Base-by-base conservation (phyloP, 2,888 invertebrate species). In the Nomada goodeniana region DNA sequence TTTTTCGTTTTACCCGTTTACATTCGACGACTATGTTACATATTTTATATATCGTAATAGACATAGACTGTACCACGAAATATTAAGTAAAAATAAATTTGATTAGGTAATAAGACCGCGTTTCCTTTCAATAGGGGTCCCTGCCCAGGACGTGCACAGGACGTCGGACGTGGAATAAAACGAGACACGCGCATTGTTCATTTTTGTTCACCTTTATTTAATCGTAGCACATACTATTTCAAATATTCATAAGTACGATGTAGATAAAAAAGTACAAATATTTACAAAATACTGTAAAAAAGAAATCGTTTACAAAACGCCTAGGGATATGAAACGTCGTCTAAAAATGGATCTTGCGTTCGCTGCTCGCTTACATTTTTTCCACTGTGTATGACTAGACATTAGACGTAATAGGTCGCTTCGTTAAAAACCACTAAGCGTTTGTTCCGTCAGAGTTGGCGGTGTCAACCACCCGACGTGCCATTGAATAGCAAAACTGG, bases 51-150 rank as follows among this genome's bases (percentile, higher is more conserved):
- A 93, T 93, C 92, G 91, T 93, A 92, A 93, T 93, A 93, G 92
- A 89, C 92, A 92, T 93, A 93, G 93, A 93, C 93, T 93, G 93
- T 93, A 93, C 91, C 92, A 93, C 92, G 93, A 93, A 93, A 93
- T 93, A 93, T 93, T 92, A 93, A 93, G 92, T 93, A 92, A 93
- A 93, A 93, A 93, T 93, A 93, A 92, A 93, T 93, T 93, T 93
- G 93, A 93, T 93, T 93, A 93, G 93, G 92, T 93, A 93, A 93
- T 93, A 92, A 36, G 26, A 11, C 4, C 13, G 11, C 52, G 11
- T 71, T 42, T 55, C 18, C 11, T 20, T 36, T 9, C 29, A 36
- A 2, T 13, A 0, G 1, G 7, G 2, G 2, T 23, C 9, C 20
- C 18, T 9, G 0, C 7, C 26, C 20, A 57, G 13, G 20, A 42